Evolutionary conservation across 1,140 invertebrate species (phyloP), one percentile per base, ranked within the genome.

Genomic region (Conus ventricosus): DNA sequence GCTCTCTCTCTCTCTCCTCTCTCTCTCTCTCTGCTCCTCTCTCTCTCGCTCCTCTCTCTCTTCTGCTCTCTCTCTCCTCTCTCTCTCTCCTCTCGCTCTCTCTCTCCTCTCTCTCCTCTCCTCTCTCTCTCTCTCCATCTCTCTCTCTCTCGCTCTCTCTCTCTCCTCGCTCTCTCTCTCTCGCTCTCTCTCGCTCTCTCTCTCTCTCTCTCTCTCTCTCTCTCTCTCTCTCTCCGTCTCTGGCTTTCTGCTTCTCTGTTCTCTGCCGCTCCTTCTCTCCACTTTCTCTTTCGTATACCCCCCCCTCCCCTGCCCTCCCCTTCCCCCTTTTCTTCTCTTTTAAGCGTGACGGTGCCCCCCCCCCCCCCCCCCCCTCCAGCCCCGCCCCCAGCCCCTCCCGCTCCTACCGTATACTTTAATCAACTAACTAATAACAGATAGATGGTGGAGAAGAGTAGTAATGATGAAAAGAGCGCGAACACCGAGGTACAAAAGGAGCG

Each of bases 151-250:
- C 39, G 0, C 39, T 39, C 39, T 39, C 39, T 39, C 39, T 39
- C 39, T 39, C 39, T 39, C n/a, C 39, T 39, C 39, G 0, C 39
- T 39, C 39, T n/a, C 39, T 39, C 39, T 39, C 39, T 39, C 39
- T 0, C 39, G 0, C 39, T 39, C 39, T 39, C 39, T 39, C 39
- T 39, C 39, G 0, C 39, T 39, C 39, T 39, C 39, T 39, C 39
- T 39, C 25, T 25, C 25, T 15, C n/a, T 25, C 25, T 25, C 25
- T 25, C n/a, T 53, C 78, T 81, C 25, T 81, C 78, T 81, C 53
- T 87, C 51, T 88, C 80, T 75, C 87, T 39, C 27, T 60, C 80
- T 54, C 87, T 84, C 27, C n/a, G n/a, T 87, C 80, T 57, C 80
- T 88, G n/a, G n/a, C 80, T 60, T 7, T 84, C 80, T 39, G n/a